Base-by-base conservation (phyloP, 2,113 vertebrate genomes). In the Notarius lentiginosus region DNA sequence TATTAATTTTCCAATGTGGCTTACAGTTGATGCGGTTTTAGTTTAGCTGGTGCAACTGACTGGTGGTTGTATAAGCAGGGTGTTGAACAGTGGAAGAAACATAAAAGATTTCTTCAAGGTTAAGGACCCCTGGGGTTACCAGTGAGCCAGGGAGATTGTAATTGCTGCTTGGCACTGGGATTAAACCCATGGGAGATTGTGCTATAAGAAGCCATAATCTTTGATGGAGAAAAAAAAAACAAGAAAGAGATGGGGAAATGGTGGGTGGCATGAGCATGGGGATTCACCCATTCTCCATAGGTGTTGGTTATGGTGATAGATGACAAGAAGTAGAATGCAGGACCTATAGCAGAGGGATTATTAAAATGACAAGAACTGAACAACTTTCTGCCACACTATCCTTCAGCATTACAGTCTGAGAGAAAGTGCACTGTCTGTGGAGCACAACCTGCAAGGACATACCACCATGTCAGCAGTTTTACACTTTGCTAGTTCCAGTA, bases 391-490 rank as follows among this genome's bases (percentile, higher is more conserved):
- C 76, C 85, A 83, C n/a, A 30, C 22, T 20, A 84, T 91, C 86
- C 81, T 84, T 89, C 88, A 91, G 53, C 41, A 79, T 87, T 84
- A 88, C 77, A 12, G 51, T 49, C 34, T 56, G 65, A 84, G 55
- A 84, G 49, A 55, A 47, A 15, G 58, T 79, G 7, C 30, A 55
- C 12, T 82, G 83, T 82, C 72, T 84, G 15, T 85, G 15, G 58
- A 10, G 20, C 65, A 84, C 84, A 90, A 90, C 76, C 65, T 30
- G 60, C 34, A 11, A 56, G 3, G 66, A 79, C 12, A 79, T 66
- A 81, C n/a, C 14, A 47, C 58, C 53, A 11, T 61, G 84, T 90
- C 87, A 91, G 89, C 88, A 89, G 56, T 85, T 90, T 90, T 56
- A 51, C 82, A 79, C 84, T 60, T 79, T 77, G 63, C 82, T 82